Percentiles rank a stretch among this genome's conserved stretches.
Conservation (phyloP, 2,797 vertebrate species). For the Microchirus variegatus region DNA sequence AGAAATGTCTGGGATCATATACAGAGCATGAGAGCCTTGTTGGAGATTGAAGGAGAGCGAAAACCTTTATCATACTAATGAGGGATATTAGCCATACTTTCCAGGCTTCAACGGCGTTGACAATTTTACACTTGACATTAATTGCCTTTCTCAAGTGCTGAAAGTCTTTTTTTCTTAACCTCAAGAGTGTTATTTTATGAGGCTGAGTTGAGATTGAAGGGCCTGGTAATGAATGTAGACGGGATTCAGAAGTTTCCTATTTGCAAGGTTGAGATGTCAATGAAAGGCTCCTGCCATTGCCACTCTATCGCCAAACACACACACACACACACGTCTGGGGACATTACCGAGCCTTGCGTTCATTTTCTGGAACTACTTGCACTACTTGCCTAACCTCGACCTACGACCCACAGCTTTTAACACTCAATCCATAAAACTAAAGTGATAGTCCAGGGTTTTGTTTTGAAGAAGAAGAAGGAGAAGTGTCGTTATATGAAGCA, state of each 20-base stretch:
- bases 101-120: slow-evolving; percentile 67
- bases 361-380: too few species aligned
- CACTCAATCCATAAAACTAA: too few species aligned
- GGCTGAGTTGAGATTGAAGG: slow-evolving; percentile 66
- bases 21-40: slow-evolving; percentile 54
- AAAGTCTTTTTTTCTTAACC: slow-evolving; percentile 64
- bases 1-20: slow-evolving; percentile 45
- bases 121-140: slow-evolving; percentile 83
- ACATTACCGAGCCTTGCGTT: too few species aligned
- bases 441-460: too few species aligned
- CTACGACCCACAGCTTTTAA: too few species aligned
- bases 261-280: slow-evolving; percentile 65
- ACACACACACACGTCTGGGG: too few species aligned
- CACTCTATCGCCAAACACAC: background rate
- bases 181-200: slow-evolving; percentile 72
- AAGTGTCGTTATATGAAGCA: too few species aligned
- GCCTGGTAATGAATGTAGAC: slow-evolving; percentile 68
- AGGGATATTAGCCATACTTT: slow-evolving; percentile 76
- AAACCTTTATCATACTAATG: slow-evolving; percentile 77
- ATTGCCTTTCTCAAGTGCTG: slow-evolving; percentile 76
- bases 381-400: too few species aligned
- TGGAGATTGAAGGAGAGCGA: slow-evolving; percentile 64
- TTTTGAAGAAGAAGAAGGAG: too few species aligned
- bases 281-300: slow-evolving; percentile 48
- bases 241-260: slow-evolving; percentile 65